phyloP scores from a whole-genome alignment of 2,113 vertebrate species.

The Lasiurus borealis region DNA sequence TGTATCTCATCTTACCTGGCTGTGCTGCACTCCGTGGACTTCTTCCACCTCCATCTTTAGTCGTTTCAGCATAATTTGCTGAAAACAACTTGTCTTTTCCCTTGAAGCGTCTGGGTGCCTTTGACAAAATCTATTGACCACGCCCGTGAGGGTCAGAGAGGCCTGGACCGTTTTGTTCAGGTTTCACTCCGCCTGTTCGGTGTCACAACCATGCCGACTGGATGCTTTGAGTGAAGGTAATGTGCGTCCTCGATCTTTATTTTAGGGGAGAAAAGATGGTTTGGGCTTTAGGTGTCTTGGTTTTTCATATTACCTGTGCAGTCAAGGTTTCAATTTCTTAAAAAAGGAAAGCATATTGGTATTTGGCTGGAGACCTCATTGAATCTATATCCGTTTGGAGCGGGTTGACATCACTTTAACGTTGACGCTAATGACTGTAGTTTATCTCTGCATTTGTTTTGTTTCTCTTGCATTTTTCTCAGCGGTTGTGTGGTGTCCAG shows the following conservation, averaged over 20 bases:
- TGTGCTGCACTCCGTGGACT: neutral
- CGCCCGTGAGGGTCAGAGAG: rapidly evolving
- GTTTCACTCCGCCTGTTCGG: rapidly evolving
- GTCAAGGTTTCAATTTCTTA: neutral
- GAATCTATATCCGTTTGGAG: neutral
- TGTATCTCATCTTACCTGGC: neutral
- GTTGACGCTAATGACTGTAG: neutral
- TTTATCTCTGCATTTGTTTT: neutral
- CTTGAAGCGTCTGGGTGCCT: neutral
- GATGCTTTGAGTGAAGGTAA: neutral
- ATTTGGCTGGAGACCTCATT: neutral
- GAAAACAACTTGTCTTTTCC: neutral
- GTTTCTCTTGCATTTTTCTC: neutral
- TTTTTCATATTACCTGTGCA: neutral
- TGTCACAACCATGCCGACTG: rapidly evolving
- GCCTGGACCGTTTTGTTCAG: neutral
- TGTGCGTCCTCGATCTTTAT: neutral
- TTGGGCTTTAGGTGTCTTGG: neutral
- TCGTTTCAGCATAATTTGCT: neutral
- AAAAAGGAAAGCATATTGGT: neutral
- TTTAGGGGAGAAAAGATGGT: neutral
- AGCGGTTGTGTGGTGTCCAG: neutral
- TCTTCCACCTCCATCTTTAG: neutral
- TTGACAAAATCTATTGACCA: neutral
- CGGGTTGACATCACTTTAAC: neutral